phyloP scores from a whole-genome alignment of 2,113 vertebrate species.

The Gila orcuttii region DNA sequence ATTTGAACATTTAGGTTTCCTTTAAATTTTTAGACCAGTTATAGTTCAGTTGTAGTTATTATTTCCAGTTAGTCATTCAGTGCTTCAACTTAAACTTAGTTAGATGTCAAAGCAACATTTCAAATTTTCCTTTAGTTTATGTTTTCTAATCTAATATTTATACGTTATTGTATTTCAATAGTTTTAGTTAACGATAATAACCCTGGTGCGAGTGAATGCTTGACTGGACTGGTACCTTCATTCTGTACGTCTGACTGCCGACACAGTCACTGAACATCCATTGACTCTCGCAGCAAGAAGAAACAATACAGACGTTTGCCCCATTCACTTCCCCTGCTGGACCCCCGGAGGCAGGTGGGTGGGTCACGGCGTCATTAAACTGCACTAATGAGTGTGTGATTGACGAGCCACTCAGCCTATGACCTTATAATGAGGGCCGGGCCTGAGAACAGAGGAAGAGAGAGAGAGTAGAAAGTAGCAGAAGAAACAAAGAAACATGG shows the following conservation, averaged over 20 bases:
- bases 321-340: conserved; percentile 32
- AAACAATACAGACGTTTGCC: conserved; percentile 37
- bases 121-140: not conserved
- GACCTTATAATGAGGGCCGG: conserved; percentile 31
- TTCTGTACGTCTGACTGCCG: not conserved
- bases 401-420: conserved; percentile 50
- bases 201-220: not conserved
- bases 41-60: too few relatives aligned
- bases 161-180: not conserved
- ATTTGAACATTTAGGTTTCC: too few relatives aligned
- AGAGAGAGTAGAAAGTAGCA: not conserved
- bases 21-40: too few relatives aligned
- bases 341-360: conserved; percentile 3
- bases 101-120: not conserved
- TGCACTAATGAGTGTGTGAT: conserved; percentile 52
- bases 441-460: conserved; percentile 44
- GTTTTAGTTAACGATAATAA: not conserved
- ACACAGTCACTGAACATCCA: not conserved
- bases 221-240: conserved; percentile 18
- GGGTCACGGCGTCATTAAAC: conserved; percentile 37
- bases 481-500: conserved; percentile 22
- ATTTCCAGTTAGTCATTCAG: too few relatives aligned
- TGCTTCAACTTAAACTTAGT: not conserved
- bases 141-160: not conserved
- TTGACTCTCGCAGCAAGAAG: conserved; percentile 23